Evolutionary conservation across 2,888 invertebrate species (phyloP).

Genomic region (Syrista parreyssii): DNA sequence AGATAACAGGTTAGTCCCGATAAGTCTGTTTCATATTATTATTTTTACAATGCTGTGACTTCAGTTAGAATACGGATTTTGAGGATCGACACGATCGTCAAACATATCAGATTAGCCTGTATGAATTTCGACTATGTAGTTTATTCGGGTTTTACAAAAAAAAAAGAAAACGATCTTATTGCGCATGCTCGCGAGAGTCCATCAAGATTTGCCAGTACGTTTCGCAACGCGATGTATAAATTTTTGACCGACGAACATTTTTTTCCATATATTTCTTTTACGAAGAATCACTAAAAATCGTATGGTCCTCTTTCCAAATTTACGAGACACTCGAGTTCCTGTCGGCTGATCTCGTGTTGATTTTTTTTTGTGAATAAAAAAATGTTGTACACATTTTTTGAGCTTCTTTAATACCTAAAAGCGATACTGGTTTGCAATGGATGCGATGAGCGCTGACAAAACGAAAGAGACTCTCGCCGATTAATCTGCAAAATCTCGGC

Average conservation of each 20-base stretch:
- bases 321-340: background rate
- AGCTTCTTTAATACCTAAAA: background rate
- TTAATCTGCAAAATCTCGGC: constrained; percentile 59
- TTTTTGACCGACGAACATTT: background rate
- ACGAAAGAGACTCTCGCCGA: constrained; percentile 50
- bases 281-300: background rate
- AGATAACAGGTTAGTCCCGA: background rate
- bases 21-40: background rate
- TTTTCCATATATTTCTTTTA: background rate
- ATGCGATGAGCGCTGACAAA: constrained; percentile 31
- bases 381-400: background rate
- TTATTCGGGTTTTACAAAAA: constrained; percentile 61
- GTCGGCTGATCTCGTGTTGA: background rate
- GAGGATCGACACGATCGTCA: constrained; percentile 15
- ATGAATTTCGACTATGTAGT: constrained; percentile 55
- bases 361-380: background rate
- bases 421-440: background rate
- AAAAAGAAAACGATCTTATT: constrained; percentile 52
- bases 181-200: constrained; percentile 51
- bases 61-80: background rate
- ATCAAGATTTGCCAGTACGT: constrained; percentile 46
- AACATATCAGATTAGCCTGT: constrained; percentile 18
- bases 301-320: background rate
- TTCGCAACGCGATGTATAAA: background rate
- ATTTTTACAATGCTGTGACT: background rate